phyloP scores from a whole-genome alignment of 2,797 vertebrate genomes.

The Clamator glandarius region DNA sequence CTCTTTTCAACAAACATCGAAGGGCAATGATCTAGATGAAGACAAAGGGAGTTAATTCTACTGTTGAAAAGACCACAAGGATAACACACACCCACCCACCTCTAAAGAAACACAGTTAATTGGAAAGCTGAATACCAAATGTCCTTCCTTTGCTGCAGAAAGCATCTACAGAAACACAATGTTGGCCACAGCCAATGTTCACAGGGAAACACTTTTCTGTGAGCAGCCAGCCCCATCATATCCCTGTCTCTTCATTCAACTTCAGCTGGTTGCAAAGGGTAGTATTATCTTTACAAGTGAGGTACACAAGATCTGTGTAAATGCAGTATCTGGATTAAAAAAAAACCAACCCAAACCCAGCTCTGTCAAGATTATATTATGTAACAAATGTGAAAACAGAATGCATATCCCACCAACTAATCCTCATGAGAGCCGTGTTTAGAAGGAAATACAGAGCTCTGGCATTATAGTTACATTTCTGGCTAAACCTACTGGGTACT shows the following conservation, averaged over 20 bases:
- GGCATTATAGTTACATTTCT: neutral
- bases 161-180: neutral
- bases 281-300: neutral
- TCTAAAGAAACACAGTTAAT: neutral
- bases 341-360: too few species aligned
- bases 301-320: neutral
- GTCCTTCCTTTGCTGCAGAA: neutral
- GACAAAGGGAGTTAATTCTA: neutral
- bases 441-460: neutral
- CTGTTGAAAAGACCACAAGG: neutral
- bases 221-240: neutral
- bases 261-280: neutral
- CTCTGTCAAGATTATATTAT: neutral
- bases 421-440: accelerated
- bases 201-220: neutral
- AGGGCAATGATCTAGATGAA: neutral
- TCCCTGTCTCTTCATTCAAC: neutral
- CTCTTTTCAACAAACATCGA: neutral
- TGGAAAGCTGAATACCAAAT: neutral
- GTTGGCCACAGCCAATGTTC: neutral
- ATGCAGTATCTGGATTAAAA: neutral
- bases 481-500: neutral
- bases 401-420: neutral
- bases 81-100: neutral
- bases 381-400: neutral